Evolutionary conservation across 1,140 invertebrate genomes (phyloP).

Genomic region (Phthorimaea operculella): DNA sequence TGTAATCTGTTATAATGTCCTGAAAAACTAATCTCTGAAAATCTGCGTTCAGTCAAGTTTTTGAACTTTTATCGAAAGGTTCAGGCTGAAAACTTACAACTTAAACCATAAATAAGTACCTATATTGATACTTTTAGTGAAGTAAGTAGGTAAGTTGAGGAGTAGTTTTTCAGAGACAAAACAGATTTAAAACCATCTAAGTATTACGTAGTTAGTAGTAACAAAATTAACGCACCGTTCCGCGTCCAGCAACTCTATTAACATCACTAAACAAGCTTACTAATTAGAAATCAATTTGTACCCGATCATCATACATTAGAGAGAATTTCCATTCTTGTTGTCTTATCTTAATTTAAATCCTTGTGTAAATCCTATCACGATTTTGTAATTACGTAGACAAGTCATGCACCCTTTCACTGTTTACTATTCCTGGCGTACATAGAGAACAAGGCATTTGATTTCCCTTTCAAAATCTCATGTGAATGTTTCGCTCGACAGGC

Average conservation of each 20-base stretch:
- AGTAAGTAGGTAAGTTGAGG: too few species aligned
- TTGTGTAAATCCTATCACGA: background rate
- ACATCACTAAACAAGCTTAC: conserved; percentile 33
- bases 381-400: conserved; percentile 2
- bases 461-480: conserved; percentile 42
- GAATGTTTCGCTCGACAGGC: conserved; percentile 65
- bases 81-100: too few species aligned
- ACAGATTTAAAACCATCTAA: too few species aligned
- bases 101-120: too few species aligned
- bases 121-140: too few species aligned
- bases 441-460: conserved; percentile 15
- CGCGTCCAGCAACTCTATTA: conserved; percentile 40
- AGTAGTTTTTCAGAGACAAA: background rate
- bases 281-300: conserved; percentile 15
- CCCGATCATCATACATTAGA: too few species aligned
- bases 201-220: too few species aligned
- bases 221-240: conserved; percentile 42
- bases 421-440: conserved; percentile 9
- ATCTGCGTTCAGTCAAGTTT: background rate
- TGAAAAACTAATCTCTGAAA: background rate
- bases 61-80: too few species aligned
- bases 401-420: conserved; percentile 4
- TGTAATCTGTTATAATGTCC: background rate
- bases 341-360: background rate
- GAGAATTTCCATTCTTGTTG: background rate